phyloP scores from a whole-genome alignment of 2,113 vertebrate species.

The Erinaceus europaeus region DNA sequence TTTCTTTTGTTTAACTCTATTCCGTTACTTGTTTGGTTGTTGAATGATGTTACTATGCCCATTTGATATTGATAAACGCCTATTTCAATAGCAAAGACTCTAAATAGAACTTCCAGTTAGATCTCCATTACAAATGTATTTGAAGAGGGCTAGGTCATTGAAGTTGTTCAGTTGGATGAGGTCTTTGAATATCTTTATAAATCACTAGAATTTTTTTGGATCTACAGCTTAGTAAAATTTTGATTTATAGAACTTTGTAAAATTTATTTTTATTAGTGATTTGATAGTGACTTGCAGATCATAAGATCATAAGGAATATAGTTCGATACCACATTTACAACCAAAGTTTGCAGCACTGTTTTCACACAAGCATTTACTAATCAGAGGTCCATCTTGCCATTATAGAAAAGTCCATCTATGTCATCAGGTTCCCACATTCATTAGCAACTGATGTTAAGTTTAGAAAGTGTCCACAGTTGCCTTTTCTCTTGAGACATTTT shows the following conservation, averaged over 20 bases:
- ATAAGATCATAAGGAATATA: too few species aligned
- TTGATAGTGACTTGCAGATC: too few species aligned
- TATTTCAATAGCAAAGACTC: conserved; percentile 48
- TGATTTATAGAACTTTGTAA: too few species aligned
- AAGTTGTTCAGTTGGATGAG: conserved; percentile 23
- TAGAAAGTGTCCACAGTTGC: background rate
- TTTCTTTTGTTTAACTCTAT: conserved; percentile 68
- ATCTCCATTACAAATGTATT: conserved; percentile 36
- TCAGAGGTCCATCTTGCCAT: background rate
- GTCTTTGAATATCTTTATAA: conserved; percentile 16
- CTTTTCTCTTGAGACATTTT: background rate
- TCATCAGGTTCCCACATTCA: background rate
- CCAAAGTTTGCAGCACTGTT: too few species aligned
- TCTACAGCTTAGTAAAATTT: conserved; percentile 25
- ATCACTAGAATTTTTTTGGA: conserved; percentile 38
- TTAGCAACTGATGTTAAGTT: background rate
- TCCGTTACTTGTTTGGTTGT: conserved; percentile 53
- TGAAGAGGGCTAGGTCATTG: conserved; percentile 15
- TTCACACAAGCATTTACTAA: too few species aligned
- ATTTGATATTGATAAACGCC: conserved; percentile 51
- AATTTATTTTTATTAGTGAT: too few species aligned
- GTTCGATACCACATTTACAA: too few species aligned
- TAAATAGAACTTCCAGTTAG: conserved; percentile 51
- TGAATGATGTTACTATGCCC: conserved; percentile 45
- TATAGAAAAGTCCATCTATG: background rate